These are phyloP conservation scores for Agrotis exclamationis DNA, from an alignment of 2,888 invertebrate genomes.

Conservation along the genomic window DNA sequence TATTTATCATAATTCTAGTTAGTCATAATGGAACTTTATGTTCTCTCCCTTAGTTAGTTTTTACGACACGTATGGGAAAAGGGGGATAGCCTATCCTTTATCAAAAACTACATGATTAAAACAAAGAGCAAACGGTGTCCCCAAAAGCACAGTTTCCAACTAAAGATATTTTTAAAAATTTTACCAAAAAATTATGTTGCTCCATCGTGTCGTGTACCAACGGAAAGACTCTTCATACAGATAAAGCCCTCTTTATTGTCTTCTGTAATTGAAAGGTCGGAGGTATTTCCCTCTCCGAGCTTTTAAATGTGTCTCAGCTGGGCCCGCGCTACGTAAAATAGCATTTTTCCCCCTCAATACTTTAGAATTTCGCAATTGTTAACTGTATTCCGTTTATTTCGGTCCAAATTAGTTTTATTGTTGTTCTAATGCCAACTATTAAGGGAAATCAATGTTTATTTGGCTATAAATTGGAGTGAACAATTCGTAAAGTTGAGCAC, in stretches of 20 bases:
- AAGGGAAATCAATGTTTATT: constrained; percentile 56
- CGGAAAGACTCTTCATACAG: constrained; percentile 73
- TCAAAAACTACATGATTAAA: not conserved
- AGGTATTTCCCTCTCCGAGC: constrained; percentile 78
- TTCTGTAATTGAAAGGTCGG: constrained; percentile 88
- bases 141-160: constrained; percentile 19
- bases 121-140: not conserved
- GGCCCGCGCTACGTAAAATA: constrained; percentile 75
- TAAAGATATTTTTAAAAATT: constrained; percentile 41
- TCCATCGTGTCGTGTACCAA: constrained; percentile 65
- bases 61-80: not conserved
- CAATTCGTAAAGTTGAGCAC: constrained; percentile 44
- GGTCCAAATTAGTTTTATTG: constrained; percentile 59
- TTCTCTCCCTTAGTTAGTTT: not conserved
- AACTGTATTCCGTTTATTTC: constrained; percentile 56
- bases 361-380: constrained; percentile 73
- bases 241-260: constrained; percentile 87
- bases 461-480: constrained; percentile 48
- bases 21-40: not conserved
- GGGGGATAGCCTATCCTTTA: not conserved
- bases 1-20: not conserved
- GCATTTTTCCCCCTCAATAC: constrained; percentile 76
- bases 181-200: constrained; percentile 64
- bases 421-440: constrained; percentile 54
- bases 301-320: constrained; percentile 84